Evolutionary conservation across 2,797 vertebrate genomes (phyloP).

Genomic region (Phyllotis vaccarum): DNA sequence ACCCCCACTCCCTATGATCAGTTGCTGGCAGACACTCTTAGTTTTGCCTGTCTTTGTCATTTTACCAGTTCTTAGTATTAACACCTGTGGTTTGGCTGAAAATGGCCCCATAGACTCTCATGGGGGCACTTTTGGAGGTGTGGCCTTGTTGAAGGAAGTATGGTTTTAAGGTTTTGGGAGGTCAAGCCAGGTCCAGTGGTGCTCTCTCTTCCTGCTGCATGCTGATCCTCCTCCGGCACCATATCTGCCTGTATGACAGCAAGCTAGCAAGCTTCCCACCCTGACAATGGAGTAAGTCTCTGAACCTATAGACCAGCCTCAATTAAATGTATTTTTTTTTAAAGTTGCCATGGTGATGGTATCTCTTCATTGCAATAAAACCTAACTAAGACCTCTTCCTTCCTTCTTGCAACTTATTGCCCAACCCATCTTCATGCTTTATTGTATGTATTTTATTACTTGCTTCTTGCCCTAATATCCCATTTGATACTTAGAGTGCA

Average conservation of each 20-base stretch:
- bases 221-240: background rate
- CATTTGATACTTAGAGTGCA: background rate
- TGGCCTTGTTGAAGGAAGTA: background rate
- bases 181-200: background rate
- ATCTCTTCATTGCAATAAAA: background rate
- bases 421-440: background rate
- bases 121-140: background rate
- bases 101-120: background rate
- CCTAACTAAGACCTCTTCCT: background rate
- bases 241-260: background rate
- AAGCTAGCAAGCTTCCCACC: no score
- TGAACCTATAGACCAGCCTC: background rate
- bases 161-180: background rate
- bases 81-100: background rate
- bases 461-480: constrained; percentile 45
- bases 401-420: background rate
- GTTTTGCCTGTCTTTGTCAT: background rate
- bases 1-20: background rate
- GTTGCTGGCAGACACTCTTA: background rate
- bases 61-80: background rate
- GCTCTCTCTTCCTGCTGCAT: background rate
- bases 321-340: background rate
- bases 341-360: background rate
- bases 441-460: constrained; percentile 25
- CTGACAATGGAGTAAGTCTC: background rate